A percentile compares a stretch with the other conserved stretches of the same genome.
These are phyloP conservation scores for Apostichopus parvimensis DNA, from an alignment of 35 echinoderm and acorn worm species.

Conservation along the genomic window DNA sequence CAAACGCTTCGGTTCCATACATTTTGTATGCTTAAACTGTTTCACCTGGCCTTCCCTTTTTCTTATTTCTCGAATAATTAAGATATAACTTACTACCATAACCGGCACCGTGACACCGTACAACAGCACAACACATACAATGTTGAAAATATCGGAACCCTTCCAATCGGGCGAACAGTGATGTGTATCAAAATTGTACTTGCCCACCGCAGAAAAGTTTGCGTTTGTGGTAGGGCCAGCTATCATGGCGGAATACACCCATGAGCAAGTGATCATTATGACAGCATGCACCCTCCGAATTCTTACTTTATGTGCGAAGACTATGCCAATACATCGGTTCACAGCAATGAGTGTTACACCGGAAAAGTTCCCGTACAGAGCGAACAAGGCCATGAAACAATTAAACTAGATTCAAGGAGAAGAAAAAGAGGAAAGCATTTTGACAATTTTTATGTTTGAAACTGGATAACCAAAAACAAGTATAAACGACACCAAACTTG, in stretches of 20 bases:
- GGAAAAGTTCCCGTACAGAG: slow-evolving; percentile 42
- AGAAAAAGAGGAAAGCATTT: not conserved
- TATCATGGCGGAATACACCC: slow-evolving; percentile 12
- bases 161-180: slow-evolving; percentile 44
- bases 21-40: not conserved
- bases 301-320: slow-evolving; percentile 6
- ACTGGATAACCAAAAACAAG: not conserved
- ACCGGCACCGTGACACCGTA: slow-evolving; percentile 44
- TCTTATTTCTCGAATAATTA: slow-evolving; percentile 48
- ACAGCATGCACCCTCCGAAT: slow-evolving; percentile 3
- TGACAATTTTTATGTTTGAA: no score
- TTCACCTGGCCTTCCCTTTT: slow-evolving; percentile 19
- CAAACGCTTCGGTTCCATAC: not conserved
- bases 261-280: slow-evolving; percentile 16
- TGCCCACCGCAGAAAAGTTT: not conserved
- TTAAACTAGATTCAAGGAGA: slow-evolving; percentile 10
- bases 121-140: slow-evolving; percentile 12
- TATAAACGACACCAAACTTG: not conserved
- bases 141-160: slow-evolving; percentile 16
- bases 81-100: slow-evolving; percentile 15
- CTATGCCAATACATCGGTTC: slow-evolving; percentile 26
- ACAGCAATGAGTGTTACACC: slow-evolving; percentile 43
- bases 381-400: slow-evolving; percentile 40
- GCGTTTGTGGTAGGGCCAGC: not conserved
- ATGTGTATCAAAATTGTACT: slow-evolving; percentile 20